Base-by-base conservation (phyloP, 2,113 vertebrate species). In the Etheostoma spectabile region DNA sequence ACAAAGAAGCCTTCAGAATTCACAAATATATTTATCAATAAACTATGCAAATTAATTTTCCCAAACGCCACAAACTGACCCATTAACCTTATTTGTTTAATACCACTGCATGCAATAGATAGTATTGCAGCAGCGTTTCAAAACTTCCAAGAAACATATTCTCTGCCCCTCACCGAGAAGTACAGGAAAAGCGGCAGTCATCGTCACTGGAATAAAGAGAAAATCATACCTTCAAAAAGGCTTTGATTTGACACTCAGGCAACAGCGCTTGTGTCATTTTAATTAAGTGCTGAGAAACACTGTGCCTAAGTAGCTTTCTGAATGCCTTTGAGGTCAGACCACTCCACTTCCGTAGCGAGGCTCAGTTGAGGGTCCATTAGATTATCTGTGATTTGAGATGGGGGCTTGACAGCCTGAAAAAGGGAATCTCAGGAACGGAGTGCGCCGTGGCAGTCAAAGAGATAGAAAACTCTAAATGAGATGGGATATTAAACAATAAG, bases 271-370 rank as follows among this genome's bases (percentile, higher is more conserved):
- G 0, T 83, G 83, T 86, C 85, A 82, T 55, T 85, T 85, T 89
- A 90, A 89, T 86, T 90, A 86, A 88, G 89, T 82, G 85, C 63
- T 63, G 74, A 80, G 85, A 88, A 88, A 89, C 80, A 80, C 69
- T 1, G 35, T 38, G 79, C 79, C 86, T 65, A 57, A 86, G 85
- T 63, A 62, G 69, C 60, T 86, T 79, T 77, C 67, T 49, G 77
- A 77, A 84, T 46, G 74, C n/a, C 64, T 84, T 38, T 27, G 79
- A 88, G 85, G 86, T 84, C 89, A 77, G 67, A 74, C 21, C 48
- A 71, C 85, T 93, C 74, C 57, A 59, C 66, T 77, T 69, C 79
- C 86, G 71, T 53, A 61, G 74, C 27, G 64, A 84, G 42, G 45
- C 68, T 77, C 22, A 19, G 78, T 15, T 46, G 60, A 89, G 87